Percentiles rank a stretch among this genome's conserved stretches.
Conservation (phyloP, 2,888 invertebrate species). For the Suillia variegata region DNA sequence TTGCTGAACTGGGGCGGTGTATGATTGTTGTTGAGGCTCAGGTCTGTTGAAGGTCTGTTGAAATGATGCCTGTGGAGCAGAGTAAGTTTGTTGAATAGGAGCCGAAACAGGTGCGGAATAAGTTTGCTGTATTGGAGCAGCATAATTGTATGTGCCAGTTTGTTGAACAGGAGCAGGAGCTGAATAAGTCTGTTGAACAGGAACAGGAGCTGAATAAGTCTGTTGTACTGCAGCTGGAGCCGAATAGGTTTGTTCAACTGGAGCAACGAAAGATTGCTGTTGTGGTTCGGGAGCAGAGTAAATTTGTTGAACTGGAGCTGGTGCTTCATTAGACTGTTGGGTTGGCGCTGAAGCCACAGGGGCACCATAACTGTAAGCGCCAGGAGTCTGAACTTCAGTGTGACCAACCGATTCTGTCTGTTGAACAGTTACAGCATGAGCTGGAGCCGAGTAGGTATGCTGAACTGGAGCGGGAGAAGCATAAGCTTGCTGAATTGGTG, state of each 20-base stretch:
- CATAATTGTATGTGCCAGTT: neutral
- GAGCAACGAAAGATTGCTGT: too few relatives aligned
- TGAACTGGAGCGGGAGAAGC: slow-evolving; percentile 10
- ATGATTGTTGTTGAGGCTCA: neutral
- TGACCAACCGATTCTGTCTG: neutral
- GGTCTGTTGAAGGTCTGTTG: neutral
- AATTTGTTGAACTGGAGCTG: slow-evolving; percentile 19
- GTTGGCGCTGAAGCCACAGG: slow-evolving; percentile 2
- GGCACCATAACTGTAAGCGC: slow-evolving; percentile 15
- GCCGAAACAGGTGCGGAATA: slow-evolving; percentile 23
- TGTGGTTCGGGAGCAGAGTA: slow-evolving; percentile 25
- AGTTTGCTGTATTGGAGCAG: slow-evolving; percentile 14
- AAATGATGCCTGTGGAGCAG: slow-evolving; percentile 2
- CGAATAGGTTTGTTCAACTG: slow-evolving; percentile 20
- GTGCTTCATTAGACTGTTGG: neutral
- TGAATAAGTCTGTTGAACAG: slow-evolving; percentile 9
- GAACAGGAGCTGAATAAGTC: slow-evolving; percentile 20
- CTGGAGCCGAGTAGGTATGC: slow-evolving; percentile 9
- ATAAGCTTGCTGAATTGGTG: slow-evolving; percentile 1
- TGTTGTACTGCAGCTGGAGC: slow-evolving; percentile 26
- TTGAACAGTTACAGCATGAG: neutral
- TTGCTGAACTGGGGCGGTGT: neutral
- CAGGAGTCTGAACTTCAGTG: neutral
- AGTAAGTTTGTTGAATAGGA: slow-evolving; percentile 18
- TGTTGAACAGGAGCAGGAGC: slow-evolving; percentile 9